phyloP scores from a whole-genome alignment of 2,797 vertebrate species.

The Sebastes oblongus region DNA sequence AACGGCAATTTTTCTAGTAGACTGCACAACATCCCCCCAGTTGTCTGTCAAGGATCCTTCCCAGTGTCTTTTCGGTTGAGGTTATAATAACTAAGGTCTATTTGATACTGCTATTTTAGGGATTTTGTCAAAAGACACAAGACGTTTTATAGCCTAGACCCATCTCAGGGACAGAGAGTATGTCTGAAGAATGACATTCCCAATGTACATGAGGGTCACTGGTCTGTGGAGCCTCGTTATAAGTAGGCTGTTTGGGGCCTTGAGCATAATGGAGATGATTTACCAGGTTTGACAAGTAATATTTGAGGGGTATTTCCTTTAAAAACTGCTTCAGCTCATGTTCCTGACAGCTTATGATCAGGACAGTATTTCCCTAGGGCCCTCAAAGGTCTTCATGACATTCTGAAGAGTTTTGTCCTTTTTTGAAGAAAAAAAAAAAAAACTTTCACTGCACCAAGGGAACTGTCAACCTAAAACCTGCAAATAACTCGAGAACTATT shows the following conservation, averaged over 20 bases:
- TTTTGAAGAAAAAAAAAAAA: neutral
- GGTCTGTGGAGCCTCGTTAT: slow-evolving; percentile 9
- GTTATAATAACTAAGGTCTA: neutral
- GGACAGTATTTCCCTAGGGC: slow-evolving; percentile 22
- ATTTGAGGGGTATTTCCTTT: slow-evolving; percentile 28
- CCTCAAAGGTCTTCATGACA: slow-evolving; percentile 7
- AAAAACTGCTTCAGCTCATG: slow-evolving; percentile 10
- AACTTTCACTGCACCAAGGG: neutral
- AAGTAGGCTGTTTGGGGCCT: slow-evolving; percentile 32
- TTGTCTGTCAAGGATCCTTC: neutral
- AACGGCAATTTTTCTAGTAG: neutral
- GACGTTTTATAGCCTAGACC: neutral
- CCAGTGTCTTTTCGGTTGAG: neutral
- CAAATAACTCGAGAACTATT: neutral
- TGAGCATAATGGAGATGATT: slow-evolving; percentile 42
- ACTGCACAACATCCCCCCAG: neutral
- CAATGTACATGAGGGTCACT: slow-evolving; percentile 17
- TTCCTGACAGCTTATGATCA: slow-evolving; percentile 31
- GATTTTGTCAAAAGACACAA: slow-evolving; percentile 19
- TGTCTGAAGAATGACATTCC: slow-evolving; percentile 39
- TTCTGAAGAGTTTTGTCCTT: slow-evolving; percentile 18
- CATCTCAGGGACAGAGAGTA: neutral
- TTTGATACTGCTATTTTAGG: neutral
- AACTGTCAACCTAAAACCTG: neutral
- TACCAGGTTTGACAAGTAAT: slow-evolving; percentile 45